Percentiles rank a stretch among this genome's conserved stretches.
phyloP scores from a whole-genome alignment of 2,888 invertebrate genomes.

The Pandemis cinnamomeana region DNA sequence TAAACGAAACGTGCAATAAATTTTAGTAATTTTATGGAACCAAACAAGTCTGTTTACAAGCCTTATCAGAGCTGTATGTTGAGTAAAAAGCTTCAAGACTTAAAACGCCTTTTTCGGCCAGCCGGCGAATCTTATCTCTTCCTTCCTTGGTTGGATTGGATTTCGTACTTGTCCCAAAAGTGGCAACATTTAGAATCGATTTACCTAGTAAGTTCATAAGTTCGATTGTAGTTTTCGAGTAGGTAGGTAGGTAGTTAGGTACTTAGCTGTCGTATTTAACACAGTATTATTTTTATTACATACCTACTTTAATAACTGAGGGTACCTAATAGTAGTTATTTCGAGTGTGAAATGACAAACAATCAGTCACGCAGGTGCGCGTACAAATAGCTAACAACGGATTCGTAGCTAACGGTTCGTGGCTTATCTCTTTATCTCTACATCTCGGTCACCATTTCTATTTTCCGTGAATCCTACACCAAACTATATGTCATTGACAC shows the following conservation, averaged over 20 bases:
- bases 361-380: constrained; percentile 31
- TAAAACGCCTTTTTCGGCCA: background rate
- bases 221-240: background rate
- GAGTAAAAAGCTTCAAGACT: background rate
- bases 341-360: constrained; percentile 33
- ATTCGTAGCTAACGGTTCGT: constrained; percentile 27
- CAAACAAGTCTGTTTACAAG: background rate
- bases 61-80: background rate
- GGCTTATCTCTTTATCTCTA: constrained; percentile 34
- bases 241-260: too few relatives aligned
- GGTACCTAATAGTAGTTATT: background rate
- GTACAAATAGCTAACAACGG: constrained; percentile 22
- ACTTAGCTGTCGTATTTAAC: too few relatives aligned
- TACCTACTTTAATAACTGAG: too few relatives aligned
- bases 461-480: background rate
- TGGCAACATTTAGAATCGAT: constrained; percentile 13
- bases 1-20: background rate
- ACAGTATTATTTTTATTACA: too few relatives aligned
- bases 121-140: background rate
- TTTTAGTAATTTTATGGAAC: background rate
- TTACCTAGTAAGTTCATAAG: background rate
- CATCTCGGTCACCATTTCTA: constrained; percentile 10
- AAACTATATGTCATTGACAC: constrained; percentile 19
- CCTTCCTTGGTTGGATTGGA: background rate
- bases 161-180: background rate